Evolutionary conservation across 2,113 vertebrate genomes (phyloP).

Genomic region (Ploceus nigricollis): DNA sequence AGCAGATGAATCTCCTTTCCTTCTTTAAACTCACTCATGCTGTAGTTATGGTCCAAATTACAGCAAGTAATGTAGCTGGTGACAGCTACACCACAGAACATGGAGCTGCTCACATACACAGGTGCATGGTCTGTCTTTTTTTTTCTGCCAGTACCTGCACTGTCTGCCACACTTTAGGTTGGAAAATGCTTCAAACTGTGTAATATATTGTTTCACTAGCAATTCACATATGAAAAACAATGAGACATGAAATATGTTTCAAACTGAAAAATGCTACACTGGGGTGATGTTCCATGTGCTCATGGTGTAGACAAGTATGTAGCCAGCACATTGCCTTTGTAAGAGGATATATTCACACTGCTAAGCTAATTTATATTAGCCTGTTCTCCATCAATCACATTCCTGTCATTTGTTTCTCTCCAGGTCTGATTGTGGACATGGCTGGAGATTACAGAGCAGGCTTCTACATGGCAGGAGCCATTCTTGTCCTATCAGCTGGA

Average conservation of each 20-base stretch:
- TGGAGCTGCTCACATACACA: not conserved
- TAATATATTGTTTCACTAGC: not conserved
- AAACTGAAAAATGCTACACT: not conserved
- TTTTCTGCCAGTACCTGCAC: not conserved
- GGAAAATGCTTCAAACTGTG: not conserved
- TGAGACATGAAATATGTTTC: not conserved
- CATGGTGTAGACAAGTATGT: not conserved
- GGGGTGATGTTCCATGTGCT: not conserved
- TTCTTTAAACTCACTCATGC: not conserved
- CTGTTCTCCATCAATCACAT: not conserved
- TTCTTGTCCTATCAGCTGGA: slow-evolving; percentile 22
- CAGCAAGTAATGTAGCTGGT: not conserved
- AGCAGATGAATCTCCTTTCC: not conserved
- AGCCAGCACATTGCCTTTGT: not conserved
- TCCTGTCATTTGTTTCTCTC: not conserved
- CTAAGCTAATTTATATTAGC: not conserved
- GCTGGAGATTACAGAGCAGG: slow-evolving; percentile 40
- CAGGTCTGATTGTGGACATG: slow-evolving; percentile 41
- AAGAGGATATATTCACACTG: not conserved
- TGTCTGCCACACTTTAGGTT: not conserved
- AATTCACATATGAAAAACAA: not conserved
- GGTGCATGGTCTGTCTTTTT: accelerated
- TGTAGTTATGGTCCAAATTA: not conserved
- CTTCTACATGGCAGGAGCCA: slow-evolving; percentile 57
- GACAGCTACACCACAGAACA: not conserved